Conservation (phyloP, 2,797 vertebrate species). For the Tokudaia tokunoshimensis region DNA sequence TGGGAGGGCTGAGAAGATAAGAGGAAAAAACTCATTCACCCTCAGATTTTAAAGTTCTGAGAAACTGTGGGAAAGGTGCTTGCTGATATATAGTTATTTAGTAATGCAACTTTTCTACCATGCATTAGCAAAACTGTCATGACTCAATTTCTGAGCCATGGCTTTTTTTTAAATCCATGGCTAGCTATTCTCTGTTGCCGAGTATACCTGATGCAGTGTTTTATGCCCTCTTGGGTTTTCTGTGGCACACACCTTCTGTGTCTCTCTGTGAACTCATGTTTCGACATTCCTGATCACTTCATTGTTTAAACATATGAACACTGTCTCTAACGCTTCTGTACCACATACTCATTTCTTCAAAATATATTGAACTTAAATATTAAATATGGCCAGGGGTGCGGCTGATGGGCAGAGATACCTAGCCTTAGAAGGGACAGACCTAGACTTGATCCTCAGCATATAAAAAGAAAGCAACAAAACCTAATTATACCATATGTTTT, state of each 20-base stretch:
- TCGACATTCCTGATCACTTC: neutral
- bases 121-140: neutral
- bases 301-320: slow-evolving; percentile 20
- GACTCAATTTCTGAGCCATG: neutral
- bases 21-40: neutral
- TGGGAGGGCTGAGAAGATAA: neutral
- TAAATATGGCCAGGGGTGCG: neutral
- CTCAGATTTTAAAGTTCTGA: neutral
- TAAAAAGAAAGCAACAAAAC: neutral
- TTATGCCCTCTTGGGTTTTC: neutral
- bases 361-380: neutral
- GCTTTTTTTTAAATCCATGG: neutral
- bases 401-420: neutral
- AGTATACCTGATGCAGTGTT: neutral
- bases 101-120: neutral
- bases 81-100: neutral
- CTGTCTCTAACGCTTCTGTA: neutral
- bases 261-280: neutral
- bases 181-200: neutral
- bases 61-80: neutral
- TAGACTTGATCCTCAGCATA: neutral
- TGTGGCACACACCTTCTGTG: neutral
- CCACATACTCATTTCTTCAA: neutral
- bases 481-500: neutral
- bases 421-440: too few species aligned